Conservation (phyloP, 2,797 vertebrate genomes). For the Pipistrellus nathusii region DNA sequence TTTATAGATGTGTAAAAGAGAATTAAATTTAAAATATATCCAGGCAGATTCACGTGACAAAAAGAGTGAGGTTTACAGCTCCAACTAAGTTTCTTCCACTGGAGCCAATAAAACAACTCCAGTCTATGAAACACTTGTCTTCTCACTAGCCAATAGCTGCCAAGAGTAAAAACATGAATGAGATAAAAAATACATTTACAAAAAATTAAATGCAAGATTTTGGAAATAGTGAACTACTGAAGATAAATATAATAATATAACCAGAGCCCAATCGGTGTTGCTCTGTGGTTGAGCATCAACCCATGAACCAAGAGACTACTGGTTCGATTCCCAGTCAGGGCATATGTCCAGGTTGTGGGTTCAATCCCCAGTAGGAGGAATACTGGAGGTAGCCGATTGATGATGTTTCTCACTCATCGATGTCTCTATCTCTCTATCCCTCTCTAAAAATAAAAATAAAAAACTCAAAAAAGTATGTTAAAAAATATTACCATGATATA, state of each 20-base stretch:
- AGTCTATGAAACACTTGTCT: background rate
- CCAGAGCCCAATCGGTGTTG: background rate
- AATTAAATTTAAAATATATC: conserved; percentile 65
- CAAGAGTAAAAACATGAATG: background rate
- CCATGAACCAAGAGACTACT: no score
- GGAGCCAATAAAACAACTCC: background rate
- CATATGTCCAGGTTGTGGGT: no score
- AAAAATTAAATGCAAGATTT: background rate
- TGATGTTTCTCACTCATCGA: no score
- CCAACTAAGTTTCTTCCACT: conserved; percentile 35
- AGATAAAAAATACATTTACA: background rate
- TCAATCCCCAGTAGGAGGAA: no score
- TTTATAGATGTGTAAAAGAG: background rate
- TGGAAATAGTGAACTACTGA: conserved; percentile 19
- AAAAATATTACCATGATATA: conserved; percentile 38
- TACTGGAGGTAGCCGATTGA: no score
- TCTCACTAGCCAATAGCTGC: conserved; percentile 19
- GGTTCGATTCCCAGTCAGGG: no score
- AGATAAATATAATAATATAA: conserved; percentile 43
- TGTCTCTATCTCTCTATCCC: no score
- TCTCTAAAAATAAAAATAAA: no score
- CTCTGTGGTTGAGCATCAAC: no score
- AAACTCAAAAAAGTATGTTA: no score
- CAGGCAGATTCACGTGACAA: conserved; percentile 35
- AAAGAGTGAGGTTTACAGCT: conserved; percentile 48